Evolutionary conservation across 2,113 vertebrate species (phyloP), one percentile per base, ranked within the genome.

Genomic region (Lepisosteus oculatus): DNA sequence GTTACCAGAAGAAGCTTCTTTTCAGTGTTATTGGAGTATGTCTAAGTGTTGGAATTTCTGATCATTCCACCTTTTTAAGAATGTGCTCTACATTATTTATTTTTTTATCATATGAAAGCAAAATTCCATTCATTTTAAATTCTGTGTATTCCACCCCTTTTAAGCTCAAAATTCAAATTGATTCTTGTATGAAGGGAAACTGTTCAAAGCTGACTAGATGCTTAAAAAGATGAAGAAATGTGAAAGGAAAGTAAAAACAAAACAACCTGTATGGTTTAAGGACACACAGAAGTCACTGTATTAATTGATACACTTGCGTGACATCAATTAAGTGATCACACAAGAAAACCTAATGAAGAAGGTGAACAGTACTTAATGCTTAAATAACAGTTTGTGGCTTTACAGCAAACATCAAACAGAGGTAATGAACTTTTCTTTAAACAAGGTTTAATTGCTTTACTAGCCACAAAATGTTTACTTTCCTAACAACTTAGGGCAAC

Each of bases 381-480:
- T 4, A 56, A 41, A 66, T 55, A 59, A 56, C 56, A 43, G 29
- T 65, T 77, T 61, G 65, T 41, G 13, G 43, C 45, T 67, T 59
- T 14, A 73, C 61, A 55, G 47, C 56, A 55, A 68, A 61, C 67
- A 54, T 7, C 62, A 12, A 68, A 61, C 51, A 61, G 72, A 55
- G 68, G 55, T 71, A 80, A 79, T 78, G 72, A 68, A 78, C 81
- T 64, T 73, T 51, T 64, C 57, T 59, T 12, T 76, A 78, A 77
- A 75, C 81, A 80, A 72, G 68, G 59, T 76, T 84, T 71, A 55
- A 59, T 73, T 63, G 74, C 55, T 79, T 81, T 81, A 78, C 69
- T 45, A 76, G 76, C 79, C 74, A 71, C 67, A 76, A 82, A 76
- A 72, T 82, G 76, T 82, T 79, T 81, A 84, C 83, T 84, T 77